A percentile compares a stretch with the other conserved stretches of the same genome.
phyloP scores from a whole-genome alignment of 2,113 vertebrate species.

The Thamnophis sirtalis region DNA sequence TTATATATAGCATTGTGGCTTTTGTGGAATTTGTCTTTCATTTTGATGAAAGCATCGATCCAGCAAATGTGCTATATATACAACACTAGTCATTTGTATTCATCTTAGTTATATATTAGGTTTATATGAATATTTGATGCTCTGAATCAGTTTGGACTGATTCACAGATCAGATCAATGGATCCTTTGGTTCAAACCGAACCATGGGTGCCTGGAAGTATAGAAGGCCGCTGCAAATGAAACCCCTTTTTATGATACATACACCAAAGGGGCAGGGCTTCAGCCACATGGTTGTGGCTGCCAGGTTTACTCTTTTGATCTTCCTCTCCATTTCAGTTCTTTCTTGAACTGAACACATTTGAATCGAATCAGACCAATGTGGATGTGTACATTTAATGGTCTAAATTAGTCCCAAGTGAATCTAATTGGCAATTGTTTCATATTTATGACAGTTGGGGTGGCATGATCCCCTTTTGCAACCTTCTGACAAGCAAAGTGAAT shows the following conservation, averaged over 20 bases:
- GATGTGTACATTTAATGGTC: neutral
- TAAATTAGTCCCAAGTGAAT: neutral
- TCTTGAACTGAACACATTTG: neutral
- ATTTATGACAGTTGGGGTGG: no score
- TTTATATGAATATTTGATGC: neutral
- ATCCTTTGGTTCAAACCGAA: neutral
- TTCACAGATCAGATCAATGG: neutral
- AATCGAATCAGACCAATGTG: neutral
- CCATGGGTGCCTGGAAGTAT: neutral
- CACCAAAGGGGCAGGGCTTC: neutral
- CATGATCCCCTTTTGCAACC: no score
- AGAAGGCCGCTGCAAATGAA: neutral
- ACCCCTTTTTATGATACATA: neutral
- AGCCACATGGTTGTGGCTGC: neutral
- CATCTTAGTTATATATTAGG: neutral
- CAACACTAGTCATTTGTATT: neutral
- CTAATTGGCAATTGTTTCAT: neutral
- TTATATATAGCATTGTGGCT: no score
- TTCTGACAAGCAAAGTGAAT: no score
- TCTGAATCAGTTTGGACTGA: neutral
- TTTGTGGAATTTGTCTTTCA: no score
- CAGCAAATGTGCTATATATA: no score
- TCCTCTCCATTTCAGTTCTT: neutral
- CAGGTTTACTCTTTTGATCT: neutral
- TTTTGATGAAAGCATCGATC: neutral